Base-by-base conservation (phyloP, 1,140 invertebrate genomes). In the Drosophila ironensis region DNA sequence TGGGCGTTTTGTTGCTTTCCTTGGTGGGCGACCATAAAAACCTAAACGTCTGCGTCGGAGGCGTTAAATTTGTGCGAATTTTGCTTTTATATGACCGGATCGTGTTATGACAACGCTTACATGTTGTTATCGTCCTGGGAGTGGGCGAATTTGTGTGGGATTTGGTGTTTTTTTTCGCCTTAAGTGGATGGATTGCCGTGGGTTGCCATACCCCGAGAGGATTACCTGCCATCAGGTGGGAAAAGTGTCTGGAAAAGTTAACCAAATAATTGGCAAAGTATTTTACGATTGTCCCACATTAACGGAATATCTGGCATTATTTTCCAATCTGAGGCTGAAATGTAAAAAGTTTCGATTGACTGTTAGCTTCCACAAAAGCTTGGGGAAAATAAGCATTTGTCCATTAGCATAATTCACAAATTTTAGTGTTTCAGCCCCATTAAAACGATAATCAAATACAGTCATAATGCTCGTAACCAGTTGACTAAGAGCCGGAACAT, bases 31-130 rank as follows among this genome's bases (percentile, higher is more conserved):
- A n/a, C 27, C 77, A 69, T 82, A 77, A 82, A 82, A 82, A 61
- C 48, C 68, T 64, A 82, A 84, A 63, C 64, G 73, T 52, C 74
- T 72, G 37, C 73, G 28, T 38, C 37, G 44, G 40, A 54, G 53
- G 45, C 73, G 63, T 81, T 81, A 81, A 75, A 81, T 81, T 81
- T 68, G 76, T 75, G 52, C 48, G 48, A 61, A 44, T 75, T 50
- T 61, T 27, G 42, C 22, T 70, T 77, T 86, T 86, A 84, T 84
- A 84, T 73, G 78, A 53, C 57, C 70, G 57, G 51, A 86, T 84
- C 78, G 80, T 84, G 78, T 78, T 78, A 84, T 69, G 66, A 69
- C 64, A 57, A 44, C 64, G 50, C 66, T 84, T 78, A 78, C 78
- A 72, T 41, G 51, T 40, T 82, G 78, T 82, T 78, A 82, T 82